Conservation (phyloP, 2,888 invertebrate genomes). For the Agrochola macilenta region DNA sequence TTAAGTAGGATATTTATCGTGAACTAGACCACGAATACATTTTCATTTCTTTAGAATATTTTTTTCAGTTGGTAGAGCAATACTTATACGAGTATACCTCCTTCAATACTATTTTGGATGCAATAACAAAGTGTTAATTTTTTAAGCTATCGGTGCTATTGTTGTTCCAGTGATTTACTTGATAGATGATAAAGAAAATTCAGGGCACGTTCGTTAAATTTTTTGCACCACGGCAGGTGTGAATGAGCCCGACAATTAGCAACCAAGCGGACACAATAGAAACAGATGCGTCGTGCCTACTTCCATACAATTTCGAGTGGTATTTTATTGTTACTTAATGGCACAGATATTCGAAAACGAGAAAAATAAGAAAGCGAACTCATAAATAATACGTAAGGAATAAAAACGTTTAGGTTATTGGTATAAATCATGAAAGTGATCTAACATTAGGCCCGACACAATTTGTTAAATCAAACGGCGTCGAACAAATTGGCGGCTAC, state of each 20-base stretch:
- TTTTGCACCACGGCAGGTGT: constrained; percentile 80
- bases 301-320: constrained; percentile 55
- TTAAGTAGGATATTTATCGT: constrained; percentile 73
- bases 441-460: constrained; percentile 76
- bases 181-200: constrained; percentile 57
- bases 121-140: constrained; percentile 25
- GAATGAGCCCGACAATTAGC: constrained; percentile 75
- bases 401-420: constrained; percentile 73
- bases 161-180: constrained; percentile 66
- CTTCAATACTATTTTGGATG: neutral
- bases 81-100: neutral
- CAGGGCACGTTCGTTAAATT: constrained; percentile 74
- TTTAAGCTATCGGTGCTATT: constrained; percentile 34
- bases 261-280: constrained; percentile 72
- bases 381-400: constrained; percentile 55
- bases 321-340: constrained; percentile 52
- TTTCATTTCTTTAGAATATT: constrained; percentile 32
- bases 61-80: constrained; percentile 1
- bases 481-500: constrained; percentile 82
- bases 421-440: constrained; percentile 77
- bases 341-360: constrained; percentile 35
- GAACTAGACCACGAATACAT: constrained; percentile 61
- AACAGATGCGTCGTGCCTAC: constrained; percentile 68
- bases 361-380: constrained; percentile 47
- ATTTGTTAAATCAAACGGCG: constrained; percentile 85